These are phyloP conservation scores for Gallinago stenura DNA, from an alignment of 2,797 vertebrate species.

Conservation along the genomic window DNA sequence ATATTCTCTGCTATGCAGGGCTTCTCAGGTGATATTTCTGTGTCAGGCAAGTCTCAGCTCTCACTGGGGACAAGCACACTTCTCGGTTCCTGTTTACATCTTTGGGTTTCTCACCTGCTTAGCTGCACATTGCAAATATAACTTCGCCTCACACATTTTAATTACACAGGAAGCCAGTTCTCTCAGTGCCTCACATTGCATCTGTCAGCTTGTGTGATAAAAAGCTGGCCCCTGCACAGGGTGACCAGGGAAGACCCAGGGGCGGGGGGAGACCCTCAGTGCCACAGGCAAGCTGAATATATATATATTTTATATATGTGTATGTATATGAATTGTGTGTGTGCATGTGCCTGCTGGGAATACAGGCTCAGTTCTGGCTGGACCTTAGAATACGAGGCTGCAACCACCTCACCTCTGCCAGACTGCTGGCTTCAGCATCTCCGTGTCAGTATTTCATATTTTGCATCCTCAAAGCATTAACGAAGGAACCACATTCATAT, in stretches of 20 bases:
- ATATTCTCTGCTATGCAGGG: background rate
- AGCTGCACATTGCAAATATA: background rate
- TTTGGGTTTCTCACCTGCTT: background rate
- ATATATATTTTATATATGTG: rapidly evolving
- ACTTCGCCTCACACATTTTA: background rate
- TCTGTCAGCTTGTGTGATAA: rapidly evolving
- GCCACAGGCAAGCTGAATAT: background rate
- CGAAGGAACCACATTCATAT: background rate
- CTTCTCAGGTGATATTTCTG: background rate
- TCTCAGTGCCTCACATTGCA: background rate
- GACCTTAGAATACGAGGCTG: background rate
- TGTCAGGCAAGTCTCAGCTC: background rate
- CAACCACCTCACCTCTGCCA: background rate
- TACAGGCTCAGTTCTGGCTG: background rate
- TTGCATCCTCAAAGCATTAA: background rate
- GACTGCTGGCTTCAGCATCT: background rate
- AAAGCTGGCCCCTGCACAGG: rapidly evolving
- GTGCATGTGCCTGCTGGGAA: background rate
- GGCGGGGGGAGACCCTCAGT: rapidly evolving
- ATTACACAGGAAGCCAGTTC: background rate
- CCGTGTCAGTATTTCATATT: rapidly evolving
- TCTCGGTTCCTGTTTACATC: background rate
- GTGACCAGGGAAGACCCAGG: rapidly evolving
- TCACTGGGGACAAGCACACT: background rate
- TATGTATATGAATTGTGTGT: rapidly evolving